A percentile compares a stretch with the other conserved stretches of the same genome.
Conservation (phyloP, 2,797 vertebrate genomes). For the Sebastes trivittatus region DNA sequence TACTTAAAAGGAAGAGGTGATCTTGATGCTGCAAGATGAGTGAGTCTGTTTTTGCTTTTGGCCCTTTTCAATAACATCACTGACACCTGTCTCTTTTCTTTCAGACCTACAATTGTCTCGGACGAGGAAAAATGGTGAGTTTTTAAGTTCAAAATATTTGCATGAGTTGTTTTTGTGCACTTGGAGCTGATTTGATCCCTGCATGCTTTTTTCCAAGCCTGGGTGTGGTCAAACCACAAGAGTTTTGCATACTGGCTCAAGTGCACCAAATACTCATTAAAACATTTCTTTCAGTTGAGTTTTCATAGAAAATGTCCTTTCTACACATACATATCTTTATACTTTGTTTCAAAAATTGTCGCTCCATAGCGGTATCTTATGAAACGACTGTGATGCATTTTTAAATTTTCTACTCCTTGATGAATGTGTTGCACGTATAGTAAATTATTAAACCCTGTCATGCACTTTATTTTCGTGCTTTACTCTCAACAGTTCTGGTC, state of each 20-base stretch:
- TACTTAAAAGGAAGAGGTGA: slow-evolving; percentile 76
- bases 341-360: background rate
- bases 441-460: background rate
- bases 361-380: background rate
- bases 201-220: background rate
- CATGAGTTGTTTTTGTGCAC: background rate
- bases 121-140: slow-evolving; percentile 87
- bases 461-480: background rate
- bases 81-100: slow-evolving; percentile 50
- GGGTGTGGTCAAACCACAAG: slow-evolving; percentile 50
- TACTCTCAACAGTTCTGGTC: background rate
- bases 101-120: slow-evolving; percentile 75
- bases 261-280: background rate
- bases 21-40: slow-evolving; percentile 7
- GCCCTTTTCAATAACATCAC: background rate
- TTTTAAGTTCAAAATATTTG: background rate
- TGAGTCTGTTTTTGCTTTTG: background rate
- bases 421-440: background rate
- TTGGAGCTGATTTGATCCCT: background rate
- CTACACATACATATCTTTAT: background rate
- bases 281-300: background rate
- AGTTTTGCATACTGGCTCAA: background rate
- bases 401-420: background rate
- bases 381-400: background rate
- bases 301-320: background rate